Evolutionary conservation across 2,888 invertebrate genomes (phyloP).

Genomic region (Uropetala carovei): DNA sequence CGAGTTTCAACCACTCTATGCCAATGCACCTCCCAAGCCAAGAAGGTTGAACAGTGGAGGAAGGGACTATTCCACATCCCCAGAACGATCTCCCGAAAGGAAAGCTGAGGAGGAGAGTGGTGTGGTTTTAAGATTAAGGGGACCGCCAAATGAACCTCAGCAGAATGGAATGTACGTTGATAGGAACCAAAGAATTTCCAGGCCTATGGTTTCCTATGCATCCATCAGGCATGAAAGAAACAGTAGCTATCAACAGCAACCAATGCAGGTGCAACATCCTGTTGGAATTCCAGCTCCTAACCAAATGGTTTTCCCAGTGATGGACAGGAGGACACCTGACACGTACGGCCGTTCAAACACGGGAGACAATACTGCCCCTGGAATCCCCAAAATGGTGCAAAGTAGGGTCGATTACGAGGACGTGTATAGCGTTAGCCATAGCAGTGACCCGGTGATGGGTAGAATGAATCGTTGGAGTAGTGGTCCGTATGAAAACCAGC

Average conservation of each 20-base stretch:
- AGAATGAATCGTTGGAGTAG: slow-evolving; percentile 54
- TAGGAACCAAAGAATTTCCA: not conserved
- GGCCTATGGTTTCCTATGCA: slow-evolving; percentile 41
- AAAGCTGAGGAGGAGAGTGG: slow-evolving; percentile 66
- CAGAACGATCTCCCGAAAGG: slow-evolving; percentile 84
- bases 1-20: slow-evolving; percentile 84
- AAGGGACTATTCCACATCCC: slow-evolving; percentile 70
- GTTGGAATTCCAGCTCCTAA: not conserved
- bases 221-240: slow-evolving; percentile 51
- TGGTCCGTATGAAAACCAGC: slow-evolving; percentile 67
- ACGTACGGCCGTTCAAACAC: slow-evolving; percentile 84
- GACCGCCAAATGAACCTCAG: not conserved
- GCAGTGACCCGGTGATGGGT: slow-evolving; percentile 70
- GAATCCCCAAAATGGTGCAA: slow-evolving; percentile 72
- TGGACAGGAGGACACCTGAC: slow-evolving; percentile 89
- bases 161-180: slow-evolving; percentile 50
- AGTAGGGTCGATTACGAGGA: slow-evolving; percentile 86
- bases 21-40: slow-evolving; percentile 93
- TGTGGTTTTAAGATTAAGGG: slow-evolving; percentile 20
- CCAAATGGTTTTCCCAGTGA: not conserved
- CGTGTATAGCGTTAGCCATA: slow-evolving; percentile 78
- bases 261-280: slow-evolving; percentile 20
- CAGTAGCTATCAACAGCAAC: slow-evolving; percentile 31
- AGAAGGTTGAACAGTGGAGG: slow-evolving; percentile 84
- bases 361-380: slow-evolving; percentile 73